Evolutionary conservation across 1,140 invertebrate genomes (phyloP), one percentile per base, ranked within the genome.

Genomic region (Nasonia longicornis): DNA sequence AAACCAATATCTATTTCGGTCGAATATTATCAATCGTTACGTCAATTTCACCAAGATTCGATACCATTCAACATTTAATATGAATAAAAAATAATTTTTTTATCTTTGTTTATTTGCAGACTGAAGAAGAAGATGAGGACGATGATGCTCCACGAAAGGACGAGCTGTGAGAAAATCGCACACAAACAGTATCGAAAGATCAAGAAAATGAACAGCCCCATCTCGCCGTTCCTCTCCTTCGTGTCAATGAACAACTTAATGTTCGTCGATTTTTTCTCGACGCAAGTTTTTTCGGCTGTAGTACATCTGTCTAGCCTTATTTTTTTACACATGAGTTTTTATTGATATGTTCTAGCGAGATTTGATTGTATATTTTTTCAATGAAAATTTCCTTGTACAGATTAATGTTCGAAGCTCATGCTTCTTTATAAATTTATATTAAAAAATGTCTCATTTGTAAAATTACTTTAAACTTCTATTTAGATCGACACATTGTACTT

Each of bases 111-210:
- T 88, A 73, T 83, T 89, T 88, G 58, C 74, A 93, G 92, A 88
- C 89, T 78, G 91, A 92, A 83, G 93, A 94, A 86, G 93, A 93
- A 85, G 92, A 92, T 74, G 93, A 94, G 87, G 94, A 94, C 83
- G 93, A 94, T 82, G 93, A 94, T 85, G 89, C 91, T 83, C 92
- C 93, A 87, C 91, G 91, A 85, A 95, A 94, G 87, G 94, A 95
- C 84, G 94, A 95, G 88, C 88, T 95, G 87, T 95, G 94, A 93
- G 89, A 22, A 83, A n/a, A 77, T 82, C 58, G 77, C 72, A 79
- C 77, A 72, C 66, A 72, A 82, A 71, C 31, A 84, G 64, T 78
- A 83, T 85, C 38, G 73, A 45, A 31, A 73, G 14, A 26, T 42
- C 79, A 79, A 84, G 72, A 85, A 85, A 72, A 81, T 79, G 72